phyloP scores from a whole-genome alignment of 1,140 invertebrate genomes.

The Temnothorax curvispinosus region DNA sequence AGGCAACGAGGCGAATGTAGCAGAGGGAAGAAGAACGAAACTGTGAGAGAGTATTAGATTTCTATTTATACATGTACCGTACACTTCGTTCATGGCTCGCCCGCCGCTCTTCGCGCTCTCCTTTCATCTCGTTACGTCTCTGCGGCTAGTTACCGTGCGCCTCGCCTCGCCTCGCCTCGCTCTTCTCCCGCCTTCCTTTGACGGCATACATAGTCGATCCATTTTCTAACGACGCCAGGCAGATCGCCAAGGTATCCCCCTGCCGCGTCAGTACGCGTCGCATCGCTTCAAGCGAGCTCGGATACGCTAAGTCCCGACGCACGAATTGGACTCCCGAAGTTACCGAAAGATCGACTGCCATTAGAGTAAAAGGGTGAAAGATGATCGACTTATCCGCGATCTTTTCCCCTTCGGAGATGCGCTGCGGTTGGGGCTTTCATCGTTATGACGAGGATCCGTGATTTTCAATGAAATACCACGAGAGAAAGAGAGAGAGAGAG shows the following conservation, averaged over 20 bases:
- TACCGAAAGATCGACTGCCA: neutral
- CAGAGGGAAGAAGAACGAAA: conserved; percentile 25
- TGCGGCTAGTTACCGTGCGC: conserved; percentile 69
- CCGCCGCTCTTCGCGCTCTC: conserved; percentile 79
- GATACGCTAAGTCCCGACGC: conserved; percentile 10
- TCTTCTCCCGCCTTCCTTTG: conserved; percentile 49
- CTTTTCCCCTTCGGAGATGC: neutral
- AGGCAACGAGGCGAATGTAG: conserved; percentile 62
- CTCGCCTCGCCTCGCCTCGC: neutral
- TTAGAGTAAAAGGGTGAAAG: neutral
- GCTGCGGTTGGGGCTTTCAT: conserved; percentile 21
- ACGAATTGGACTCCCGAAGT: conserved; percentile 28
- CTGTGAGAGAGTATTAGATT: conserved; percentile 68
- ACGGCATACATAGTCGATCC: conserved; percentile 65
- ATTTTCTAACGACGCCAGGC: conserved; percentile 65
- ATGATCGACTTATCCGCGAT: conserved; percentile 16
- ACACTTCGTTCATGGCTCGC: conserved; percentile 82
- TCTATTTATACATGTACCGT: conserved; percentile 84
- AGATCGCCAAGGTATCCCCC: conserved; percentile 57
- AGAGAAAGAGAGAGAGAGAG: neutral
- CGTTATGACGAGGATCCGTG: conserved; percentile 45
- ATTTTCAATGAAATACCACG: conserved; percentile 56
- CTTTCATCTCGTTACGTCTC: conserved; percentile 85
- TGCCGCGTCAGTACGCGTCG: neutral
- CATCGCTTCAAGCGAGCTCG: conserved; percentile 1